Evolutionary conservation across 2,797 vertebrate species (phyloP).

Genomic region (Aselliscus stoliczkanus): DNA sequence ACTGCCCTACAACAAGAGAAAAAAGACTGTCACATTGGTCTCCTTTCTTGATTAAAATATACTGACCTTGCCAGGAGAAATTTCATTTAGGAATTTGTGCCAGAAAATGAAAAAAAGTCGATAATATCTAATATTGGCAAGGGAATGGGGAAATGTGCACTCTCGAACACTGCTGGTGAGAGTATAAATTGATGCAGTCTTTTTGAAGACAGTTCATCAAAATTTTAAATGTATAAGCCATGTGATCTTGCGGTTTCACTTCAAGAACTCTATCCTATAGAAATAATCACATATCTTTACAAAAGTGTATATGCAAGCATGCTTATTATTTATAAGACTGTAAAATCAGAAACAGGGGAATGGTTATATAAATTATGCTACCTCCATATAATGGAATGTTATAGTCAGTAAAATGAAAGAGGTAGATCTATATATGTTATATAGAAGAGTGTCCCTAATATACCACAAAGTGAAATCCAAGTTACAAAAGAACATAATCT

Average conservation of each 20-base stretch:
- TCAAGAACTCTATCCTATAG: neutral
- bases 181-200: neutral
- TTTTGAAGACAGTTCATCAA: slow-evolving; percentile 2
- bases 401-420: slow-evolving; percentile 4
- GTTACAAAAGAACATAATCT: slow-evolving; percentile 1
- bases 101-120: neutral
- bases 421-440: neutral
- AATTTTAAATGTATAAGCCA: neutral
- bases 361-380: neutral
- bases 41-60: slow-evolving; percentile 32
- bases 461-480: neutral
- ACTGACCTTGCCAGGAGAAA: slow-evolving; percentile 5
- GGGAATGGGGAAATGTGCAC: neutral
- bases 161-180: neutral
- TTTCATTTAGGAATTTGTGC: slow-evolving; percentile 16
- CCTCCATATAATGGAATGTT: neutral
- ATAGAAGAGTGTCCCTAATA: neutral
- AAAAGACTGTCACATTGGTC: neutral
- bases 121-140: slow-evolving; percentile 14
- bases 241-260: neutral
- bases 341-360: neutral
- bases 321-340: neutral
- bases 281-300: neutral
- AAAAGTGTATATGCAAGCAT: neutral
- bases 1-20: neutral